Evolutionary conservation across 2,888 invertebrate genomes (phyloP).

Genomic region (Rhingia campestris): DNA sequence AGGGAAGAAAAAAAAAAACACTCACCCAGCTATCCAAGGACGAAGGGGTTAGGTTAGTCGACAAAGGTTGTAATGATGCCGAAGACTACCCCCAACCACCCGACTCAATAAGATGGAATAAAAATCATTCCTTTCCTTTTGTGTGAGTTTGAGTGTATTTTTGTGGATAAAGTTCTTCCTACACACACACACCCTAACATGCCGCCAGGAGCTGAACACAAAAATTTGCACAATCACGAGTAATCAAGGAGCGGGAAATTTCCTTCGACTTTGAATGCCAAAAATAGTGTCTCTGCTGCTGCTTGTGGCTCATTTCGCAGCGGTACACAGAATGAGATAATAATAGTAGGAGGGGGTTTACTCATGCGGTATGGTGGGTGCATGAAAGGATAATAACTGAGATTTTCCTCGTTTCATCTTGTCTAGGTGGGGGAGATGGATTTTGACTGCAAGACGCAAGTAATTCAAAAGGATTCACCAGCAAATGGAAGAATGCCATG

Average conservation of each 20-base stretch:
- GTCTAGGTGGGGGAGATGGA: neutral
- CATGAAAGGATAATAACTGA: conserved; percentile 44
- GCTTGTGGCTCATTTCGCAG: conserved; percentile 52
- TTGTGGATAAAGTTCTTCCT: too few relatives aligned
- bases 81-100: neutral
- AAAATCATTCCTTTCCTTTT: conserved; percentile 59
- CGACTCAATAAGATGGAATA: conserved; percentile 50
- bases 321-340: conserved; percentile 22
- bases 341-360: conserved; percentile 10
- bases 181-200: neutral
- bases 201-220: conserved; percentile 20
- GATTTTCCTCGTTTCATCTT: conserved; percentile 38
- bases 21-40: neutral
- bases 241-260: conserved; percentile 53
- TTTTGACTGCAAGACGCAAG: neutral
- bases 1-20: conserved; percentile 12
- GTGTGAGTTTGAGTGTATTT: conserved; percentile 3
- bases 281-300: conserved; percentile 33
- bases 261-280: conserved; percentile 46
- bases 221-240: conserved; percentile 61
- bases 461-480: conserved; percentile 18
- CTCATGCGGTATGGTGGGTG: conserved; percentile 2
- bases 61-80: conserved; percentile 32
- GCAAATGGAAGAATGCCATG: conserved; percentile 24
- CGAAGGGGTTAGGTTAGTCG: neutral